Percentiles rank a stretch among this genome's conserved stretches.
phyloP scores from a whole-genome alignment of 2,888 invertebrate genomes.

The Dermolepida albohirtum region DNA sequence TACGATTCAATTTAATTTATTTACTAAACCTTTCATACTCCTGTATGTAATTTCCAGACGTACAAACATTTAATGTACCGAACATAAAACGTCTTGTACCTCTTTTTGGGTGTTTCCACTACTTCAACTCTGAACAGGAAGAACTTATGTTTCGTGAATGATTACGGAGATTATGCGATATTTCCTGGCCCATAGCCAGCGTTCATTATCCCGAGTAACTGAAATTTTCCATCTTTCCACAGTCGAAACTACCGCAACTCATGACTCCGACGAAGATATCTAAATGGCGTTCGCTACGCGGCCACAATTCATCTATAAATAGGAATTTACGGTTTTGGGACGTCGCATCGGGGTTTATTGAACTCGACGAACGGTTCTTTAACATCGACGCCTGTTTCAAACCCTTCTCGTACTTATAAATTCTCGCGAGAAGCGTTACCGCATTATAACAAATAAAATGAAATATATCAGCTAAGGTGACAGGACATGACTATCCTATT shows the following conservation, averaged over 20 bases:
- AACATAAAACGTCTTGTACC: no score
- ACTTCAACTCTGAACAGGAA: conserved; percentile 22
- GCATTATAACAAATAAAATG: no score
- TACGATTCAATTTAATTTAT: no score
- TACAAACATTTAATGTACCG: no score
- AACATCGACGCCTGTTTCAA: no score
- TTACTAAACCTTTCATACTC: no score
- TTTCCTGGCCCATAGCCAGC: conserved; percentile 33
- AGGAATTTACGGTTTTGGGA: conserved; percentile 34
- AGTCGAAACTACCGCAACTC: neutral
- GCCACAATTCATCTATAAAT: conserved; percentile 35
- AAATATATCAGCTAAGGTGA: no score
- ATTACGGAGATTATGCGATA: conserved; percentile 36
- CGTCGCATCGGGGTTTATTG: conserved; percentile 26
- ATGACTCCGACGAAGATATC: conserved; percentile 3
- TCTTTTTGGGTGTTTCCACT: conserved; percentile 3
- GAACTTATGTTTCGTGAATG: conserved; percentile 37
- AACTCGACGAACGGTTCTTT: conserved; percentile 1
- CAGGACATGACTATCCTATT: conserved; percentile 13
- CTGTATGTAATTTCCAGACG: no score
- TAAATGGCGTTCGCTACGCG: neutral
- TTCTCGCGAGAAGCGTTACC: no score
- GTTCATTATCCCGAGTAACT: conserved; percentile 33
- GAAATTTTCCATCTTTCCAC: conserved; percentile 37
- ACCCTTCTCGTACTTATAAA: no score